These are phyloP conservation scores for Nilaparvata lugens DNA, from an alignment of 1,140 invertebrate genomes.

Conservation along the genomic window DNA sequence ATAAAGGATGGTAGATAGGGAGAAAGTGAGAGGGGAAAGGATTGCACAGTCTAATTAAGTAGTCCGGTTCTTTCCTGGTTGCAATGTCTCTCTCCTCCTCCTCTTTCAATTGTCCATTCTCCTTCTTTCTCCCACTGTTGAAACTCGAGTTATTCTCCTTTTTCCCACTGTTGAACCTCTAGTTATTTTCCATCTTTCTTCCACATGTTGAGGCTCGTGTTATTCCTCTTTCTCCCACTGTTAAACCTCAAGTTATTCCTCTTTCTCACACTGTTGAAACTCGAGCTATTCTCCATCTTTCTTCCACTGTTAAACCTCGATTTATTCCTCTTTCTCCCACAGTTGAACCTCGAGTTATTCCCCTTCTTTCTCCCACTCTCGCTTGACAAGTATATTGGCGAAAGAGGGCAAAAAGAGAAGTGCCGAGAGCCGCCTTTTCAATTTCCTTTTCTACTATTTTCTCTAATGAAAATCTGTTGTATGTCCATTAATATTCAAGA, in stretches of 20 bases:
- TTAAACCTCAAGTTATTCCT: not conserved
- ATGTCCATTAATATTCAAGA: conserved; percentile 4
- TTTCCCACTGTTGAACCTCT: not conserved
- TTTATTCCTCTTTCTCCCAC: not conserved
- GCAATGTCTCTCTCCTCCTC: not conserved
- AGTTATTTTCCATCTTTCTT: no score
- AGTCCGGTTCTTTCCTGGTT: conserved; percentile 1
- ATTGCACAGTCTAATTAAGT: not conserved
- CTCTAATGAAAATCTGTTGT: conserved; percentile 4
- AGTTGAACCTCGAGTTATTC: not conserved
- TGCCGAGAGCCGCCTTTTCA: not conserved
- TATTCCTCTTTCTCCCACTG: not conserved
- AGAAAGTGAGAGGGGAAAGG: not conserved
- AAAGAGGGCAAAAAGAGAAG: not conserved
- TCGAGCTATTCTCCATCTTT: no score
- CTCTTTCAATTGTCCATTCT: not conserved
- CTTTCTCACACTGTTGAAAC: no score
- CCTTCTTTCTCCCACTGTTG: no score
- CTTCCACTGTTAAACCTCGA: no score
- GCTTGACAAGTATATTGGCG: not conserved
- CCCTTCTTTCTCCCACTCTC: not conserved
- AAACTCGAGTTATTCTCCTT: no score
- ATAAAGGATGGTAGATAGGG: not conserved
- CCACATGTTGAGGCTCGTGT: no score
- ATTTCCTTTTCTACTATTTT: conserved; percentile 6